Evolutionary conservation across 1,140 invertebrate species (phyloP), one percentile per base, ranked within the genome.

Genomic region (Thaumatotibia leucotreta): DNA sequence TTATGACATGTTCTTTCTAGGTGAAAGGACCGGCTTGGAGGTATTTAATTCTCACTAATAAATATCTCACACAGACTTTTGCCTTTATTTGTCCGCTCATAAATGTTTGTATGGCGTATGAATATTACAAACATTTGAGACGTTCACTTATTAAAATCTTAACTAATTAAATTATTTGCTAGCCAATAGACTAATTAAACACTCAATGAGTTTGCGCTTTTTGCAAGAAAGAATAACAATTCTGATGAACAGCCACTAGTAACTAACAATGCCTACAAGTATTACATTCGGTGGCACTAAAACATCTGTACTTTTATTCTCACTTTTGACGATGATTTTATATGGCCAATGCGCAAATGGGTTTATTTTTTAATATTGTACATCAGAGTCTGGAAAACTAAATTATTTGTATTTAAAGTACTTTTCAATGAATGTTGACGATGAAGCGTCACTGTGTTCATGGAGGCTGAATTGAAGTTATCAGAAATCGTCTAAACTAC

Each of bases 1-100:
- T 58, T 58, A 58, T 58, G 52, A 58, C 52, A 58, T 58, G 52
- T 31, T 27, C 52, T 29, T 24, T 58, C 52, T 17, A 24, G 52
- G 52, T 58, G 52, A 58, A 58, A 58, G 52, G 52, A 58, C 11
- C 52, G 52, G 23, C 52, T 27, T 29, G 24, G 52, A 27, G 39
- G 39, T 45, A 45, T 45, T 45, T 45, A 45, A 45, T 45, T 45
- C 39, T 45, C 39, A 45, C 39, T 45, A 45, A 45, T 45, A 45
- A 45, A 45, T 45, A 45, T 45, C 39, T 45, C 39, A 45, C 39
- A 45, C 39, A 45, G 39, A 45, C 39, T 45, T 39, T 39, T 45
- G 39, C 39, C 39, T 20, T 45, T 45, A 45, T 20, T 45, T 45
- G 17, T 45, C 39, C 39, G 39, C 39, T 20, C 39, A 45, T 45